These are phyloP conservation scores for Pelobates cultripes DNA, from an alignment of 2,797 vertebrate genomes.

Conservation along the genomic window DNA sequence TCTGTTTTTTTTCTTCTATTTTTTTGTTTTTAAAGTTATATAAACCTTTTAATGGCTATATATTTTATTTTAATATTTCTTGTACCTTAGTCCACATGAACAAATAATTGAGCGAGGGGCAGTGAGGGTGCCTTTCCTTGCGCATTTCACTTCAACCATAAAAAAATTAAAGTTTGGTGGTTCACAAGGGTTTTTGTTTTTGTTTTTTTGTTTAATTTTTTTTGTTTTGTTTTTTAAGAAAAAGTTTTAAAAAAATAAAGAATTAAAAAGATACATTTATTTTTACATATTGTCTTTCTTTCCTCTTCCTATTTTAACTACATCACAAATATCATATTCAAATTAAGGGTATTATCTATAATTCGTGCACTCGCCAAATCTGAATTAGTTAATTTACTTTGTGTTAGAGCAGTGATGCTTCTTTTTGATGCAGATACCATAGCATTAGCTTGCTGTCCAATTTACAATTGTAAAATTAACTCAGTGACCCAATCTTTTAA, in stretches of 20 bases:
- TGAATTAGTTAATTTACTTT: too few species aligned
- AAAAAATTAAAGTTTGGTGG: slow-evolving; percentile 30
- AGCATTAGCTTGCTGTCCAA: too few species aligned
- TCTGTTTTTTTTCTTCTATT: background rate
- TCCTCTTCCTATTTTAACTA: background rate
- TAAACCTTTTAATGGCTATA: slow-evolving; percentile 19
- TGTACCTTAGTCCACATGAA: slow-evolving; percentile 23
- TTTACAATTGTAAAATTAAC: too few species aligned
- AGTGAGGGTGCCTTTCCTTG: slow-evolving; percentile 18
- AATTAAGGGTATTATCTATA: too few species aligned
- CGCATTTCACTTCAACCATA: slow-evolving; percentile 31
- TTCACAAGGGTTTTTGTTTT: slow-evolving; percentile 35
- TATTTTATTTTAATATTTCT: slow-evolving; percentile 23
- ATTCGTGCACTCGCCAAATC: too few species aligned
- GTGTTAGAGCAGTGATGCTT: too few species aligned
- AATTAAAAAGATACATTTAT: slow-evolving; percentile 39
- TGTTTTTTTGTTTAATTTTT: slow-evolving; percentile 17
- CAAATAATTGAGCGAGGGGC: slow-evolving; percentile 16
- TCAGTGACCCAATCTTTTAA: too few species aligned
- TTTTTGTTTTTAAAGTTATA: slow-evolving; percentile 38
- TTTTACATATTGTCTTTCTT: slow-evolving; percentile 29
- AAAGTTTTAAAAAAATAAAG: background rate
- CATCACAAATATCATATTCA: too few species aligned
- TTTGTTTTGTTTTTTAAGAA: slow-evolving; percentile 2
- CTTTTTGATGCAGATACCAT: too few species aligned